These are phyloP conservation scores for Coptotermes formosanus DNA, from an alignment of 1,140 invertebrate genomes.

Conservation along the genomic window DNA sequence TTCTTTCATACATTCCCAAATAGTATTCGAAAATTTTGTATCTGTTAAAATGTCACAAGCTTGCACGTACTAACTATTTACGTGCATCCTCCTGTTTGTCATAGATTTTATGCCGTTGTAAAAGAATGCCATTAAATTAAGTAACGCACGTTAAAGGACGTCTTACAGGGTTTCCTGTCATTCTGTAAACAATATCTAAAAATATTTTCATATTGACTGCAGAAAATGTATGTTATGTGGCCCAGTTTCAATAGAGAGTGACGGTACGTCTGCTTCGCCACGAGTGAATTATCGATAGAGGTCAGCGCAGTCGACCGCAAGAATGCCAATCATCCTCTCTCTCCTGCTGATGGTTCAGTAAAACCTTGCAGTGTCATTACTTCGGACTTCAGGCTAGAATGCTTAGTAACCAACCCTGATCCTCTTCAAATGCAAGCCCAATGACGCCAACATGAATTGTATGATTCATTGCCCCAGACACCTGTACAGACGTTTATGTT, in stretches of 20 bases:
- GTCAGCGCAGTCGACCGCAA: constrained; percentile 25
- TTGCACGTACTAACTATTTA: too few species aligned
- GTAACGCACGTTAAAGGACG: too few species aligned
- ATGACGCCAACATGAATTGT: neutral
- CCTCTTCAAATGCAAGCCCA: neutral
- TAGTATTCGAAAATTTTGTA: too few species aligned
- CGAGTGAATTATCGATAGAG: constrained; percentile 28
- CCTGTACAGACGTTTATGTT: neutral
- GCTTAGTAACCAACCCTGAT: neutral
- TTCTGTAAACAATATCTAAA: too few species aligned
- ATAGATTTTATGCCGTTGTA: too few species aligned
- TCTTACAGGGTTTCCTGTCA: too few species aligned
- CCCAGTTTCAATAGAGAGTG: neutral
- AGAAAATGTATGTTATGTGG: neutral
- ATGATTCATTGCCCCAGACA: neutral
- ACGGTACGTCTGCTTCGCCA: neutral
- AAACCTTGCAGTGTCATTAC: neutral
- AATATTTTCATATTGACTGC: too few species aligned
- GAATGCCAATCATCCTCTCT: constrained; percentile 28
- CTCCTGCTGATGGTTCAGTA: constrained; percentile 6
- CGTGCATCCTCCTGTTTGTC: too few species aligned
- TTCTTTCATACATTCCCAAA: too few species aligned
- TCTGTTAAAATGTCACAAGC: too few species aligned
- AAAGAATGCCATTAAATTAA: too few species aligned
- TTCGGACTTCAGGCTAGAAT: neutral